Conservation (phyloP, 1,140 invertebrate genomes). For the Rhopalosiphum padi region DNA sequence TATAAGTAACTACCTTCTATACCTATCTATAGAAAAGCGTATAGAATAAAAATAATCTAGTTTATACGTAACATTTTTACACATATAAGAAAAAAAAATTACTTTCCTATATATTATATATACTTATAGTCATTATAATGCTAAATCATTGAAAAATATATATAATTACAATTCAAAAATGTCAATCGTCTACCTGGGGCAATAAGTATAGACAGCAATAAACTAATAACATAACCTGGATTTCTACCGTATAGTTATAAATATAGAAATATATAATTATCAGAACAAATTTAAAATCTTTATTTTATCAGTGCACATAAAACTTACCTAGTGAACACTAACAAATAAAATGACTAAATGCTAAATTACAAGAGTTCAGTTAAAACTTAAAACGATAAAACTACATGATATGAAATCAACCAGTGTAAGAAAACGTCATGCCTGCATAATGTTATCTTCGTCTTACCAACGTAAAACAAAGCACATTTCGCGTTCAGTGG, state of each 20-base stretch:
- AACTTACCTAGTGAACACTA: not conserved
- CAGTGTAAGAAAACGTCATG: too few relatives aligned
- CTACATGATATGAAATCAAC: not conserved
- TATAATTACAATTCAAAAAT: not conserved
- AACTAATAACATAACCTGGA: not conserved
- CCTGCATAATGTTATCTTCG: too few relatives aligned
- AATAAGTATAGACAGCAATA: not conserved
- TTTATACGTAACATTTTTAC: not conserved
- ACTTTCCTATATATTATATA: not conserved
- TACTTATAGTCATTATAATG: not conserved
- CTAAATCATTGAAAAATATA: not conserved
- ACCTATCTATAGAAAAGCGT: not conserved
- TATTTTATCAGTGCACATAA: not conserved
- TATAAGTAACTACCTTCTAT: not conserved
- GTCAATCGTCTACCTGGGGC: not conserved
- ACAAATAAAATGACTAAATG: not conserved
- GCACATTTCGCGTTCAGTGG: too few relatives aligned
- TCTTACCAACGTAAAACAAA: too few relatives aligned
- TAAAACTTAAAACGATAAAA: not conserved
- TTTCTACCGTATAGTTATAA: conserved; percentile 1
- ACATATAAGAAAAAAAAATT: not conserved
- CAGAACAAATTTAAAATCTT: not conserved
- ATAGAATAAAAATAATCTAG: not conserved
- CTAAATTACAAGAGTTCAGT: not conserved
- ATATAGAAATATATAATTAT: not conserved